phyloP scores from a whole-genome alignment of 2,888 invertebrate species.

The Thymelicus acteon region DNA sequence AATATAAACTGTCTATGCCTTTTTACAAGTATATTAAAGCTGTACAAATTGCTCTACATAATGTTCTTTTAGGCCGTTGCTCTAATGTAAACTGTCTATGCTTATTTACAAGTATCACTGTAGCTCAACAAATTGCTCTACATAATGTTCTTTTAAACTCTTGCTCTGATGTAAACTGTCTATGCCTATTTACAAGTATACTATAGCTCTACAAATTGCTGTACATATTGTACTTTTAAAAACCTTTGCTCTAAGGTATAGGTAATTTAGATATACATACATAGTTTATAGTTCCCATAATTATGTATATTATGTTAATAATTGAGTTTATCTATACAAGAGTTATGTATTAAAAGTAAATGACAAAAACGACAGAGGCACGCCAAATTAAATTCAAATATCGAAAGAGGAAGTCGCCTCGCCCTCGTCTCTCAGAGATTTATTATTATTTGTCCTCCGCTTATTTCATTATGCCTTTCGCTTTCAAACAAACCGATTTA shows the following conservation, averaged over 20 bases:
- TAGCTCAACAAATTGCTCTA: no score
- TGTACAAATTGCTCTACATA: not conserved
- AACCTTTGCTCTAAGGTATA: no score
- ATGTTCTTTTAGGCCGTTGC: not conserved
- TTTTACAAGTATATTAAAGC: not conserved
- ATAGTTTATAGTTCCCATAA: no score
- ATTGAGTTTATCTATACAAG: no score
- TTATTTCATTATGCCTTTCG: slow-evolving; percentile 82
- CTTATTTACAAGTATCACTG: no score
- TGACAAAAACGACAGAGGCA: slow-evolving; percentile 74
- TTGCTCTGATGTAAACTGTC: no score
- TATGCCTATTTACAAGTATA: no score
- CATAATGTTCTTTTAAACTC: not conserved
- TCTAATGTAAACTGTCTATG: no score
- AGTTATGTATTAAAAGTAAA: slow-evolving; percentile 42
- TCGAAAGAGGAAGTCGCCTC: slow-evolving; percentile 81
- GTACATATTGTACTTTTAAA: not conserved
- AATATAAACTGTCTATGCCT: no score
- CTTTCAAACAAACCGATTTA: slow-evolving; percentile 42
- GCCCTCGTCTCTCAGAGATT: slow-evolving; percentile 81
- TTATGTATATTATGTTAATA: no score
- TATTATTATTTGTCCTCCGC: slow-evolving; percentile 83
- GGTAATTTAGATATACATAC: no score
- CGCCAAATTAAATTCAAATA: slow-evolving; percentile 84
- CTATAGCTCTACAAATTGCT: not conserved